phyloP scores from a whole-genome alignment of 1,140 invertebrate genomes.

The Hylaeus volcanicus region DNA sequence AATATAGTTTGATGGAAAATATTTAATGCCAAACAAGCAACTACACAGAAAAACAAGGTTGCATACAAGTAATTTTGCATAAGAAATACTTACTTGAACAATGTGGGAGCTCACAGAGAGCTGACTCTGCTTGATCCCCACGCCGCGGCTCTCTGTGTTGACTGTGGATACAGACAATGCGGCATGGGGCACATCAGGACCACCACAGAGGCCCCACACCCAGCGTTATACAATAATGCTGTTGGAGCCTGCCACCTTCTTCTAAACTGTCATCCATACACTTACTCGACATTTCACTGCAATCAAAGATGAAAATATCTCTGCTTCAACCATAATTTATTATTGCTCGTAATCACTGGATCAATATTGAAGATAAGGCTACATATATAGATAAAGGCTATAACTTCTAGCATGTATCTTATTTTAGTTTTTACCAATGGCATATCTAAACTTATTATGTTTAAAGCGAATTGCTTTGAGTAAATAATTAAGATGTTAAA shows the following conservation, averaged over 20 bases:
- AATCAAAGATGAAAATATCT: slow-evolving; percentile 31
- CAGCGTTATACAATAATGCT: slow-evolving; percentile 92
- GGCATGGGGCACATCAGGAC: slow-evolving; percentile 95
- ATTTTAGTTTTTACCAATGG: too few relatives aligned
- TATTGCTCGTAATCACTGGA: background rate
- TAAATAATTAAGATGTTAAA: too few relatives aligned
- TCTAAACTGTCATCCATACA: slow-evolving; percentile 75
- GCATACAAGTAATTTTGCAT: background rate
- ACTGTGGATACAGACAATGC: slow-evolving; percentile 84
- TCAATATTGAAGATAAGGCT: slow-evolving; percentile 2
- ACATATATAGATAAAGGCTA: background rate
- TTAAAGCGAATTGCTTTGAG: too few relatives aligned
- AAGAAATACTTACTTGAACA: slow-evolving; percentile 76
- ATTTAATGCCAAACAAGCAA: background rate
- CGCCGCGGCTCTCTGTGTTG: slow-evolving; percentile 89
- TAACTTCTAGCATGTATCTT: too few relatives aligned
- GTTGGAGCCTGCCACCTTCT: slow-evolving; percentile 74
- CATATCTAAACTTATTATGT: too few relatives aligned
- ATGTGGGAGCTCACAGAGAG: slow-evolving; percentile 85
- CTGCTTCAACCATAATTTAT: background rate
- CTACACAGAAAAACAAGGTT: background rate
- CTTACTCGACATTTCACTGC: slow-evolving; percentile 77
- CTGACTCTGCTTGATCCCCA: slow-evolving; percentile 88
- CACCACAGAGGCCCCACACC: slow-evolving; percentile 99
- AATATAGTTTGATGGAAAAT: slow-evolving; percentile 14